A percentile compares a stretch with the other conserved stretches of the same genome.
Conservation (phyloP, 2,888 invertebrate species). For the Nemoura dubitans region DNA sequence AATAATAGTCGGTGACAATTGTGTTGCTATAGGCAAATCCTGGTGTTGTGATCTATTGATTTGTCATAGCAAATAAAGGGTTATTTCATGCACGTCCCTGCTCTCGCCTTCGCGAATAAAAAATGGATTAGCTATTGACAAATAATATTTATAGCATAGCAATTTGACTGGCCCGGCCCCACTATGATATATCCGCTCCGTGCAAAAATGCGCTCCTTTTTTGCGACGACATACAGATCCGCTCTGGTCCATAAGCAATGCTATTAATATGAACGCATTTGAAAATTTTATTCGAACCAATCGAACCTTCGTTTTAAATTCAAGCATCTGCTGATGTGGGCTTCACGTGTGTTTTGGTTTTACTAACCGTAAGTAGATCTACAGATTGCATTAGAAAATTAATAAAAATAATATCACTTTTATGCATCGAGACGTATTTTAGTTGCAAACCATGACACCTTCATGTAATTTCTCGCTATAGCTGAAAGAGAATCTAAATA, state of each 20-base stretch:
- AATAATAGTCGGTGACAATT: background rate
- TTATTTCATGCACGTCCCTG: conserved; percentile 34
- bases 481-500: background rate
- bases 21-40: background rate
- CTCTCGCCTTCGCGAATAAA: conserved; percentile 38
- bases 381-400: no score
- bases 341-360: no score
- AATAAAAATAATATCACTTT: no score
- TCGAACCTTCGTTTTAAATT: no score
- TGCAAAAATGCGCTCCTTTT: background rate
- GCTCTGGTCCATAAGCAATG: background rate
- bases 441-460: no score
- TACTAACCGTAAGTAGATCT: no score
- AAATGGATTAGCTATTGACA: conserved; percentile 41
- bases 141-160: conserved; percentile 38
- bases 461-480: no score
- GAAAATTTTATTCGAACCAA: no score
- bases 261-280: no score
- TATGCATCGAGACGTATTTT: no score
- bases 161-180: conserved; percentile 31
- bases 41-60: conserved; percentile 32
- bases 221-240: background rate
- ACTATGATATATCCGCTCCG: background rate
- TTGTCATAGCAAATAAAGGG: conserved; percentile 25
- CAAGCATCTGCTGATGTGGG: no score